Conservation (phyloP, 2,888 invertebrate genomes). For the Galeopsomyia nigrocyanea region DNA sequence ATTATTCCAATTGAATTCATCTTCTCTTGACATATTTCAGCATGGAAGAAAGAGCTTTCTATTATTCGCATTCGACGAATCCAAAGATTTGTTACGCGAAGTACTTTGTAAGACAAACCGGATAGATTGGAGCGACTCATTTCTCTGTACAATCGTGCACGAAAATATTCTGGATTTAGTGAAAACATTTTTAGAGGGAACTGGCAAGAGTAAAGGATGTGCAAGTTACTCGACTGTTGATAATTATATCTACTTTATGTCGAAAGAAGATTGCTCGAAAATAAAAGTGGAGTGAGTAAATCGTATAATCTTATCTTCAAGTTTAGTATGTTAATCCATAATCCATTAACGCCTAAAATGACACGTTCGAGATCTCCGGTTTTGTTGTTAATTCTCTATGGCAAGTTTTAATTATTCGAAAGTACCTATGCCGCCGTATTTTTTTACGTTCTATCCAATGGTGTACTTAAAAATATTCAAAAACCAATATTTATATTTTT, state of each 20-base stretch:
- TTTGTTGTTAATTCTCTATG: too few relatives aligned
- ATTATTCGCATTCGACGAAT: conserved; percentile 58
- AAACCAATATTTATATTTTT: too few relatives aligned
- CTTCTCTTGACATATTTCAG: background rate
- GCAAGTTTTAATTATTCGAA: too few relatives aligned
- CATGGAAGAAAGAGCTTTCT: conserved; percentile 10
- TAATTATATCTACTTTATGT: conserved; percentile 36
- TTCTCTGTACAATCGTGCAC: conserved; percentile 55
- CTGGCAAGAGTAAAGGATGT: background rate
- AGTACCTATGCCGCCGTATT: too few relatives aligned
- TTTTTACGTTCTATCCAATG: too few relatives aligned
- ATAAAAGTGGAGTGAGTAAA: conserved; percentile 23
- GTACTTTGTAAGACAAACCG: conserved; percentile 54
- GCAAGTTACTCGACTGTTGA: background rate
- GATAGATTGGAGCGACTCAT: conserved; percentile 56
- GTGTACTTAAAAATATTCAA: too few relatives aligned
- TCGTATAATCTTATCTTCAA: too few relatives aligned
- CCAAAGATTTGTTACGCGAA: conserved; percentile 52
- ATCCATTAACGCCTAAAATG: too few relatives aligned
- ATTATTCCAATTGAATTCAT: background rate
- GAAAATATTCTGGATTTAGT: conserved; percentile 31
- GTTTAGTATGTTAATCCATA: too few relatives aligned
- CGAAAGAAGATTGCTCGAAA: conserved; percentile 44
- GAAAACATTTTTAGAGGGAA: conserved; percentile 43
- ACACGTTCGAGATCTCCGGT: too few relatives aligned